A percentile compares a stretch with the other conserved stretches of the same genome.
Conservation (phyloP, 2,888 invertebrate species). For the Ichneumoninae sp. region DNA sequence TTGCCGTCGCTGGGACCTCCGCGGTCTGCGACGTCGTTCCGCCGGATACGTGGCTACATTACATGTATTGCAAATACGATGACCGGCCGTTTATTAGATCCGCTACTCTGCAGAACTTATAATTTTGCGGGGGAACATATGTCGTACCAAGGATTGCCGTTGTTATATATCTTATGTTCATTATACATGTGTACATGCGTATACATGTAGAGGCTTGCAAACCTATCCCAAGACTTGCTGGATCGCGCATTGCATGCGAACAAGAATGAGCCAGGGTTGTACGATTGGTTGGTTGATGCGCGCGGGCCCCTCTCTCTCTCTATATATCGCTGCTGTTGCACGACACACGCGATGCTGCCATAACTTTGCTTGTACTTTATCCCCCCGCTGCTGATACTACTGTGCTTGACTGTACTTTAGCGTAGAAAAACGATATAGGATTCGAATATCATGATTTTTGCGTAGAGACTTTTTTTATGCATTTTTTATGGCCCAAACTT, state of each 20-base stretch:
- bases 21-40: conserved; percentile 73
- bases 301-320: conserved; percentile 21
- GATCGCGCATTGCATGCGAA: conserved; percentile 62
- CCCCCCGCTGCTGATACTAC: conserved; percentile 16
- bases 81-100: conserved; percentile 80
- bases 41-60: conserved; percentile 80
- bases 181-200: background rate
- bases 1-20: conserved; percentile 44
- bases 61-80: conserved; percentile 78
- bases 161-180: conserved; percentile 10
- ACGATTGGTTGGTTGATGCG: conserved; percentile 66
- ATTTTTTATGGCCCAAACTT: conserved; percentile 4
- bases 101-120: conserved; percentile 75
- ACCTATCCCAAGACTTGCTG: conserved; percentile 27
- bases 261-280: conserved; percentile 58
- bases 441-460: conserved; percentile 11
- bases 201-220: conserved; percentile 27
- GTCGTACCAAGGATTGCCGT: conserved; percentile 27
- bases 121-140: conserved; percentile 61
- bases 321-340: conserved; percentile 46
- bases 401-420: conserved; percentile 10
- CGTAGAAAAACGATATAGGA: conserved; percentile 24
- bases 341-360: conserved; percentile 70
- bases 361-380: conserved; percentile 66
- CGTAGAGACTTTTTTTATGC: background rate